Conservation (phyloP, 2,888 invertebrate genomes). For the Perizoma flavofasciatum region DNA sequence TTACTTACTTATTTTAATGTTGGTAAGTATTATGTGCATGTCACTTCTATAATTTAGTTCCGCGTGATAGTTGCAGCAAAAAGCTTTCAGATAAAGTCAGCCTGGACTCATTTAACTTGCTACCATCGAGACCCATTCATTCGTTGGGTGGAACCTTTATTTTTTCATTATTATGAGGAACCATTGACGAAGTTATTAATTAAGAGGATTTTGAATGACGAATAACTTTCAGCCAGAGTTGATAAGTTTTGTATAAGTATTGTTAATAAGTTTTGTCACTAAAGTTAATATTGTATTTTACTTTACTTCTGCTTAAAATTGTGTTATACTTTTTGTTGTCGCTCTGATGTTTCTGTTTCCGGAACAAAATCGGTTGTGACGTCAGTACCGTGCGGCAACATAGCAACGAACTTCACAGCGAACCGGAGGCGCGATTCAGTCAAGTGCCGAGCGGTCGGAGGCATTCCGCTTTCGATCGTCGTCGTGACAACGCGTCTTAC, state of each 20-base stretch:
- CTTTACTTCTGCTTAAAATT: too few species aligned
- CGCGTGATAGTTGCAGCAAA: slow-evolving; percentile 41
- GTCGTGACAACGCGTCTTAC: too few species aligned
- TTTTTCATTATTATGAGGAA: slow-evolving; percentile 40
- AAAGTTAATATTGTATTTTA: not conserved
- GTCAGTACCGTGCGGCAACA: too few species aligned
- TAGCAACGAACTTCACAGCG: too few species aligned
- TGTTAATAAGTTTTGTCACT: not conserved
- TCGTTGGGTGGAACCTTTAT: slow-evolving; percentile 45
- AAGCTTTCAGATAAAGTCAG: slow-evolving; percentile 59
- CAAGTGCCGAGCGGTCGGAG: too few species aligned
- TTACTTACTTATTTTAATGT: too few species aligned
- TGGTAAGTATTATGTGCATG: not conserved
- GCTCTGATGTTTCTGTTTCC: too few species aligned
- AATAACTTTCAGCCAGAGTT: not conserved
- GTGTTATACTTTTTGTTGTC: too few species aligned
- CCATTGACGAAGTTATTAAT: slow-evolving; percentile 40
- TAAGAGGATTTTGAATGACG: slow-evolving; percentile 25
- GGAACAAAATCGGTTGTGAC: too few species aligned
- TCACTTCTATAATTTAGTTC: slow-evolving; percentile 41
- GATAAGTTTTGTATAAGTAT: not conserved
- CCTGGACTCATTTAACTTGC: slow-evolving; percentile 63
- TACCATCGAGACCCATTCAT: slow-evolving; percentile 46
- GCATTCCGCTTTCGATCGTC: too few species aligned
- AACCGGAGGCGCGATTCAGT: too few species aligned